Conservation (phyloP, 2,797 vertebrate species). For the Spheniscus humboldti region DNA sequence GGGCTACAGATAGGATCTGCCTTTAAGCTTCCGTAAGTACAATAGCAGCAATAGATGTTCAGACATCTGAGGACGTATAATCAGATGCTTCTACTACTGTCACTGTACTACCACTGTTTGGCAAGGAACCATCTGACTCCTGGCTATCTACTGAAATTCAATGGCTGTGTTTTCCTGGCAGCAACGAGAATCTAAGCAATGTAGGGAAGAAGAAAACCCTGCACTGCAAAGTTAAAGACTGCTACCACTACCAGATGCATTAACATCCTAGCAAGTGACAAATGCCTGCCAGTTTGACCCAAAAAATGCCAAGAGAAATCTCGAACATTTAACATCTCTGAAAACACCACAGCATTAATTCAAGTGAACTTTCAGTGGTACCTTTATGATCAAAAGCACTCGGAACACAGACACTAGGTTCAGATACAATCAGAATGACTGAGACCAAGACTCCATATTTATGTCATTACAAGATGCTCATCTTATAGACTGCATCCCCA, state of each 20-base stretch:
- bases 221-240: not conserved
- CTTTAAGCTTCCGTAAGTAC: not conserved
- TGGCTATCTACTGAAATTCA: not conserved
- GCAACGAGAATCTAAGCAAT: not conserved
- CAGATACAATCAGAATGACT: not conserved
- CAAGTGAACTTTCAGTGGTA: not conserved
- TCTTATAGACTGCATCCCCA: not conserved
- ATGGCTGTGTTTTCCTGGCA: not conserved
- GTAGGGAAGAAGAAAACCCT: not conserved
- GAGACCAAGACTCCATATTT: not conserved
- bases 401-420: not conserved
- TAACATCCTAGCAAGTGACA: not conserved
- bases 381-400: not conserved
- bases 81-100: not conserved
- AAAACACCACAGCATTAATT: not conserved
- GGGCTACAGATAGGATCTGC: not conserved
- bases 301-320: not conserved
- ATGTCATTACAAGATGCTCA: not conserved
- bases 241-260: not conserved
- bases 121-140: not conserved
- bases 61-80: not conserved
- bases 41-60: not conserved
- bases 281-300: too few relatives aligned
- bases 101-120: not conserved
- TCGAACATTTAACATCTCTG: not conserved